phyloP scores from a whole-genome alignment of 1,140 invertebrate genomes.

The Microplitis demolitor region DNA sequence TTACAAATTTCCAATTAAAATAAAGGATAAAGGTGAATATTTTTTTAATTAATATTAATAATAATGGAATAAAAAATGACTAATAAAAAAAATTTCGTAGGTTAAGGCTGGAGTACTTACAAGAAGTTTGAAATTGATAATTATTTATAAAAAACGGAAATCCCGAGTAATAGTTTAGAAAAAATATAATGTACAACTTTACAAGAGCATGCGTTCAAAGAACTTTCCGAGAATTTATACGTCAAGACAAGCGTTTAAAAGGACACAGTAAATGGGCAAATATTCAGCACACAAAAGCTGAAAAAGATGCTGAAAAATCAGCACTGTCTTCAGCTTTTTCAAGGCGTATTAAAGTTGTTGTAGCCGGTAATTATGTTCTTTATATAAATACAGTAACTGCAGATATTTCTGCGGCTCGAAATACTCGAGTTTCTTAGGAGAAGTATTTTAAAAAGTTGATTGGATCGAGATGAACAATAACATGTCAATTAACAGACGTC shows the following conservation, averaged over 20 bases:
- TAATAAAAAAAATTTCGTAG: no score
- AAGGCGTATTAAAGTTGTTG: conserved; percentile 63
- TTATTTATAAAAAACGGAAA: background rate
- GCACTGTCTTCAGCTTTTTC: conserved; percentile 56
- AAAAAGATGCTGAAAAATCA: conserved; percentile 66
- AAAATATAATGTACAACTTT: background rate
- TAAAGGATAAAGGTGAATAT: no score
- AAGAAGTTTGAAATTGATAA: no score
- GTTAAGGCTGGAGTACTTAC: no score
- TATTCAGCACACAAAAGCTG: conserved; percentile 70
- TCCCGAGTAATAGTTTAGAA: background rate
- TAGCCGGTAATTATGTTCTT: conserved; percentile 56
- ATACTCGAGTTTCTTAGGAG: background rate
- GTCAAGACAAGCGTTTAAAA: conserved; percentile 55
- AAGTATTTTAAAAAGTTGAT: no score
- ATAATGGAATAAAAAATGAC: no score
- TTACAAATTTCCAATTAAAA: no score
- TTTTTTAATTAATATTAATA: no score
- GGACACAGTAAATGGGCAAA: conserved; percentile 80
- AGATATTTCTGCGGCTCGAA: conserved; percentile 21
- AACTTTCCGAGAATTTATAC: background rate
- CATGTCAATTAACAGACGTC: no score
- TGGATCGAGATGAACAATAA: no score
- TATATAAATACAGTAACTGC: conserved; percentile 4
- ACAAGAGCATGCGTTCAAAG: background rate